Percentiles rank a stretch among this genome's conserved stretches.
Conservation (phyloP, 2,113 vertebrate genomes). For the Phoxinus phoxinus region DNA sequence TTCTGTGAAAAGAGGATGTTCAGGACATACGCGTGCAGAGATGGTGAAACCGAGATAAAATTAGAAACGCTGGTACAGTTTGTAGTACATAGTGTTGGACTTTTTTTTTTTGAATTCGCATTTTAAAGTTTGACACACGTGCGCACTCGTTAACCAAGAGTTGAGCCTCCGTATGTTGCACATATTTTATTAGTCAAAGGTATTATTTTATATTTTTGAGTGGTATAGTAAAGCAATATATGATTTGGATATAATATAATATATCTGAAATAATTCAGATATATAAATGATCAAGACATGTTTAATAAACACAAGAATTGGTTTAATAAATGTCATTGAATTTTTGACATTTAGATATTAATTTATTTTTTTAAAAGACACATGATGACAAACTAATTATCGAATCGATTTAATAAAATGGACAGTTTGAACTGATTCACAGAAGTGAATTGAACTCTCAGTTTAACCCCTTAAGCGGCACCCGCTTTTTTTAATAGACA, state of each 20-base stretch:
- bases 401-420: not conserved
- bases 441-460: not conserved
- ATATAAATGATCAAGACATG: not conserved
- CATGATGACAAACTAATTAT: not conserved
- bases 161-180: not conserved
- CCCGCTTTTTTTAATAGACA: too few relatives aligned
- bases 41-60: conserved; percentile 54
- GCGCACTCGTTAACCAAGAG: not conserved
- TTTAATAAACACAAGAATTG: not conserved
- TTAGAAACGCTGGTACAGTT: conserved; percentile 58
- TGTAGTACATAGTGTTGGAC: conserved; percentile 21
- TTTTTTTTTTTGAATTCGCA: not conserved
- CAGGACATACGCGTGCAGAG: conserved; percentile 57
- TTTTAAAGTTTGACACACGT: not conserved
- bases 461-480: too few relatives aligned
- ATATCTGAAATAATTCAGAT: too few relatives aligned
- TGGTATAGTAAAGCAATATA: too few relatives aligned
- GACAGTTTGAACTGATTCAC: not conserved
- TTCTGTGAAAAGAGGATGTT: conserved; percentile 71
- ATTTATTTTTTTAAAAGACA: too few relatives aligned
- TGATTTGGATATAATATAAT: too few relatives aligned
- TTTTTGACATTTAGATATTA: not conserved
- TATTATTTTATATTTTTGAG: not conserved
- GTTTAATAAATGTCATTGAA: not conserved
- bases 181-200: not conserved